A percentile compares a stretch with the other conserved stretches of the same genome.
phyloP scores from a whole-genome alignment of 2,888 invertebrate genomes.

The Chironomus tentans region DNA sequence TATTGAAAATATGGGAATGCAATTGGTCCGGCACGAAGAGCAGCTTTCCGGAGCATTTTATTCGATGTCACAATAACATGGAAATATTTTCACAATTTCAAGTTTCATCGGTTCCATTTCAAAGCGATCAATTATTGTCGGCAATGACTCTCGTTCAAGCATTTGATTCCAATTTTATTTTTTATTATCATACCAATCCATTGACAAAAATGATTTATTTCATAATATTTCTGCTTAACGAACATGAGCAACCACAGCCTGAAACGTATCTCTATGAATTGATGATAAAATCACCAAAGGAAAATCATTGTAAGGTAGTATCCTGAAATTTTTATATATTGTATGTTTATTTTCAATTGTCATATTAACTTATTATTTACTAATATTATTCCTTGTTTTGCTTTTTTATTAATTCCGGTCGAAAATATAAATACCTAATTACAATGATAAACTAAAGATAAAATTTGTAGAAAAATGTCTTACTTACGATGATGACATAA shows the following conservation, averaged over 20 bases:
- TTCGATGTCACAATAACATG: constrained; percentile 22
- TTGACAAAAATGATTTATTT: constrained; percentile 24
- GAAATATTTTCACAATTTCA: constrained; percentile 27
- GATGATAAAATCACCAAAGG: constrained; percentile 22
- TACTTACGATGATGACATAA: constrained; percentile 8
- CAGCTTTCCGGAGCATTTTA: constrained; percentile 20
- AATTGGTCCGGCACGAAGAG: constrained; percentile 15
- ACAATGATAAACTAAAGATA: neutral
- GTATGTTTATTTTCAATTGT: neutral
- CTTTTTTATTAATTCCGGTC: neutral
- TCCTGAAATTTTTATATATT: neutral
- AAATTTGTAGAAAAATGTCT: constrained; percentile 25
- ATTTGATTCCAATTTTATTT: constrained; percentile 22
- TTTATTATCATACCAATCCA: constrained; percentile 26
- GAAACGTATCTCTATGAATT: constrained; percentile 19
- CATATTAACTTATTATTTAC: neutral
- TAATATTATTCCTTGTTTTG: neutral
- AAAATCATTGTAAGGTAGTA: constrained; percentile 25
- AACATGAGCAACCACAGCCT: neutral
- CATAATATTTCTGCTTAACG: constrained; percentile 17
- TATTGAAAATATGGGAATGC: constrained; percentile 24
- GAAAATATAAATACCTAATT: too few species aligned
- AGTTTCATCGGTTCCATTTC: constrained; percentile 26
- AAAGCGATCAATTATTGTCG: constrained; percentile 5
- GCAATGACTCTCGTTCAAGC: constrained; percentile 17